phyloP scores from a whole-genome alignment of 2,113 vertebrate genomes.

The Cacatua alba region DNA sequence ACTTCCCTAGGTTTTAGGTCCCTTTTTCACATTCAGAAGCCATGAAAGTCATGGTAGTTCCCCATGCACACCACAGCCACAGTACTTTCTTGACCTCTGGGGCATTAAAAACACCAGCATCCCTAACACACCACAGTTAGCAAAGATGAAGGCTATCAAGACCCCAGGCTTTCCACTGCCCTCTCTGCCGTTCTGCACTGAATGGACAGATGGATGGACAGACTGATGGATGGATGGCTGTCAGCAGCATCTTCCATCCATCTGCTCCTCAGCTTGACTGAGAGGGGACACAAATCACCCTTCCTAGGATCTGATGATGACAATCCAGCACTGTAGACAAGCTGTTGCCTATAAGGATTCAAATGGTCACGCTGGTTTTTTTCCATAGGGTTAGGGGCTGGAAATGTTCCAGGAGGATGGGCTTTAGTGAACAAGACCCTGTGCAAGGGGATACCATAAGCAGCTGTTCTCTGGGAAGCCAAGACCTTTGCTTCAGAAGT shows the following conservation, averaged over 20 bases:
- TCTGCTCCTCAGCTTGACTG: background rate
- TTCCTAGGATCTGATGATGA: background rate
- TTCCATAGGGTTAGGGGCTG: background rate
- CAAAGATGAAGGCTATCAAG: background rate
- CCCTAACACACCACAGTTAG: background rate
- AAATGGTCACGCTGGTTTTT: background rate
- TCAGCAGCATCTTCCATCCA: background rate
- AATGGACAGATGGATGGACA: background rate
- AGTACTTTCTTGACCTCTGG: background rate
- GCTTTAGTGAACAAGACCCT: background rate
- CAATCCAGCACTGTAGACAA: background rate
- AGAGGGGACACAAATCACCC: background rate
- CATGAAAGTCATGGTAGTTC: background rate
- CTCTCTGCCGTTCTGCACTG: background rate
- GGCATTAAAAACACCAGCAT: background rate
- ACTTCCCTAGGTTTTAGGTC: background rate
- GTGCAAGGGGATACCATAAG: background rate
- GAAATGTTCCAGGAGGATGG: background rate
- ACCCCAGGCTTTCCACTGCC: background rate
- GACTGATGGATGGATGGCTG: background rate
- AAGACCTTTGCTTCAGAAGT: background rate
- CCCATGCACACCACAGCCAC: background rate
- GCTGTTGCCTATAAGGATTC: background rate
- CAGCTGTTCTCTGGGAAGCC: slow-evolving; percentile 8
- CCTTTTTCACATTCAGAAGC: background rate